phyloP scores from a whole-genome alignment of 2,113 vertebrate species.

The Oenanthe melanoleuca region DNA sequence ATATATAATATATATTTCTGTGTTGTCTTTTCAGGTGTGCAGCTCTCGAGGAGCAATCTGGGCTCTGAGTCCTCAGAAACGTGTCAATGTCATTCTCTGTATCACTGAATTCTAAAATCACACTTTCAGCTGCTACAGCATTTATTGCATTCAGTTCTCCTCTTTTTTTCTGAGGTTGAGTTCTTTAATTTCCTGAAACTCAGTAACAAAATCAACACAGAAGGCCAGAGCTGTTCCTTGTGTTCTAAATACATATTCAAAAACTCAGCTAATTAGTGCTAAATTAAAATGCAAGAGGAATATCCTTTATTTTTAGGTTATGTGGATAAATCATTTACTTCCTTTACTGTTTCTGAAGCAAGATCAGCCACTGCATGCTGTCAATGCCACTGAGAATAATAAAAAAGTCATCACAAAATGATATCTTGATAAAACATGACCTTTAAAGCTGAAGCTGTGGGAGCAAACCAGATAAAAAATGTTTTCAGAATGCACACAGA shows the following conservation, averaged over 20 bases:
- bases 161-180: background rate
- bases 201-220: background rate
- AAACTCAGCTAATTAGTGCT: conserved; percentile 15
- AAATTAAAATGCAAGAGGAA: conserved; percentile 15
- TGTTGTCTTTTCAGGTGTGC: background rate
- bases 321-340: background rate
- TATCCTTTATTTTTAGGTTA: conserved; percentile 7
- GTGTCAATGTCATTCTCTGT: background rate
- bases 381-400: background rate
- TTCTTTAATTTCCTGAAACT: background rate
- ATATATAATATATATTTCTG: background rate
- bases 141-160: background rate
- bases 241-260: background rate
- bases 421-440: conserved; percentile 2
- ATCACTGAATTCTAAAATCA: background rate
- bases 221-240: background rate
- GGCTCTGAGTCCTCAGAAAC: background rate
- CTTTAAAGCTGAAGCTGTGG: conserved; percentile 8
- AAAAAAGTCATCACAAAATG: background rate
- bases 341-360: background rate
- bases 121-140: background rate
- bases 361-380: background rate
- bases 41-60: background rate
- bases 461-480: background rate
- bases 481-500: background rate